phyloP scores from a whole-genome alignment of 2,113 vertebrate species.

The Labeo rohita region DNA sequence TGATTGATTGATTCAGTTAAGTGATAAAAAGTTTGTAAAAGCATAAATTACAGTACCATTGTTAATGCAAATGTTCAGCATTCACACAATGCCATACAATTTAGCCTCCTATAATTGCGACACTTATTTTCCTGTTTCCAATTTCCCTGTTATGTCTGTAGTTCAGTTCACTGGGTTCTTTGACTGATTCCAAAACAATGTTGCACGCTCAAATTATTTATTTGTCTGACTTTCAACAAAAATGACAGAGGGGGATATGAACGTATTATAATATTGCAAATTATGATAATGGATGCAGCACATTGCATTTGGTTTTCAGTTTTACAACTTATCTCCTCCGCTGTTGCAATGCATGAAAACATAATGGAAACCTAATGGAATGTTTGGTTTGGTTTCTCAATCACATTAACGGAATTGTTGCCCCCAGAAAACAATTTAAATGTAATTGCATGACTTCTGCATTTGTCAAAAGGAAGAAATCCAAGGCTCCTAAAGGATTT shows the following conservation, averaged over 20 bases:
- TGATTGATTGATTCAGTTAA: neutral
- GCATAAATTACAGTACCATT: neutral
- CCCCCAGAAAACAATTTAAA: constrained; percentile 14
- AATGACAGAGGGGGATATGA: neutral
- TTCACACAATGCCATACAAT: neutral
- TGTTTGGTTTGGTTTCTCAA: constrained; percentile 11
- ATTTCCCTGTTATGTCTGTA: neutral
- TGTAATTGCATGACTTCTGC: neutral
- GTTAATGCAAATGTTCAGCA: neutral
- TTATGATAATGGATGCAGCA: constrained; percentile 3
- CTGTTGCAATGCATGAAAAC: neutral
- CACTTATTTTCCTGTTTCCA: neutral
- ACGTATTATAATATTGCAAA: neutral
- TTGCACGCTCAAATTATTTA: neutral
- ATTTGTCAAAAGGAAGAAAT: neutral
- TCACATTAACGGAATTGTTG: constrained; percentile 3
- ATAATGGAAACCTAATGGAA: neutral
- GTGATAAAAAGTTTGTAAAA: neutral
- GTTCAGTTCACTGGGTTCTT: neutral
- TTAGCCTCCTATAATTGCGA: neutral
- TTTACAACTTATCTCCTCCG: neutral
- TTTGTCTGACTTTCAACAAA: neutral
- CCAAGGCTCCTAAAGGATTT: neutral
- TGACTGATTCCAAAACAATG: neutral
- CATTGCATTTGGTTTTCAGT: neutral